Conservation (phyloP, 2,113 vertebrate genomes). For the Archilochus colubris region DNA sequence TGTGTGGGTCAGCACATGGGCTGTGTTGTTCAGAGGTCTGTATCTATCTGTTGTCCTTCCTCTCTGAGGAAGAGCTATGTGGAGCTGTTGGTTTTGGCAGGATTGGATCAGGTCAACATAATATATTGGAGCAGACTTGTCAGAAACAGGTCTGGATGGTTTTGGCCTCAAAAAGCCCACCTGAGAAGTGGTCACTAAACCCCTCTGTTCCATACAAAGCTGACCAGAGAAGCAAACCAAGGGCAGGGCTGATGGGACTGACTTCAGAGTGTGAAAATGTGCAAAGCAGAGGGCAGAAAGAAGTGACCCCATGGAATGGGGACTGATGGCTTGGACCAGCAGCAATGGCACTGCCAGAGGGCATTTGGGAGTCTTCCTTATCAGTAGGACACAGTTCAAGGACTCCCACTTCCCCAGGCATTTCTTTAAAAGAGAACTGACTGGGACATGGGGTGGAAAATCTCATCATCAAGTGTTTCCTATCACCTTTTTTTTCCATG, state of each 20-base stretch:
- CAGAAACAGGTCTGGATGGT: not conserved
- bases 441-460: not conserved
- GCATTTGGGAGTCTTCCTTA: not conserved
- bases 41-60: not conserved
- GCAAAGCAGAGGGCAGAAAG: not conserved
- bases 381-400: not conserved
- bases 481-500: not conserved
- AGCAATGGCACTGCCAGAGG: not conserved
- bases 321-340: not conserved
- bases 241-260: not conserved
- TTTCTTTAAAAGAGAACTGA: not conserved
- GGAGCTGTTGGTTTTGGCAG: not conserved
- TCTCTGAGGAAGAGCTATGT: rapidly evolving
- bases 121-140: not conserved
- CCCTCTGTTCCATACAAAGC: not conserved
- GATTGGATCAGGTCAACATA: not conserved
- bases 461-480: not conserved
- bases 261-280: not conserved
- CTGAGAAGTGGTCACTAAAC: not conserved
- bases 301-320: not conserved
- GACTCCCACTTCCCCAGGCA: not conserved
- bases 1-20: rapidly evolving
- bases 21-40: not conserved
- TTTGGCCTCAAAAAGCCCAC: not conserved
- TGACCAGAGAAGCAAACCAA: not conserved